These are phyloP conservation scores for Polypedilum pembai DNA, from an alignment of 1,140 invertebrate genomes.

Conservation along the genomic window DNA sequence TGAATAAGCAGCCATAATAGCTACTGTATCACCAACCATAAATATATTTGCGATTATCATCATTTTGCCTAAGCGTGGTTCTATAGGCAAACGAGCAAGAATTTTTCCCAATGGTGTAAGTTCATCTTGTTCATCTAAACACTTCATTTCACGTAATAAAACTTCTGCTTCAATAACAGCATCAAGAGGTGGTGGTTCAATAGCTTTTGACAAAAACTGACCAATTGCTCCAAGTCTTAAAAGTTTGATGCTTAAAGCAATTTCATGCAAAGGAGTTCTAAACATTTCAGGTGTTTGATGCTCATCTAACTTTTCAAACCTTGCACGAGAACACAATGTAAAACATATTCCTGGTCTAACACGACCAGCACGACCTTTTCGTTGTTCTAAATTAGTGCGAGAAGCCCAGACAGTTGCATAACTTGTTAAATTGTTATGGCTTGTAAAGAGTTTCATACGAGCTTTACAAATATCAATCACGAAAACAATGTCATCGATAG, in stretches of 20 bases:
- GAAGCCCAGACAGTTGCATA: constrained; percentile 92
- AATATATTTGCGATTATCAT: constrained; percentile 84
- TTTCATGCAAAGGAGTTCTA: constrained; percentile 86
- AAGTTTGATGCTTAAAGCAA: constrained; percentile 68
- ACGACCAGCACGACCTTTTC: constrained; percentile 82
- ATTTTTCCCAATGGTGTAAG: constrained; percentile 85
- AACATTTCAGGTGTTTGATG: constrained; percentile 94
- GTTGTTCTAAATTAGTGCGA: constrained; percentile 82
- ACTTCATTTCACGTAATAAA: constrained; percentile 70
- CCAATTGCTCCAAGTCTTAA: constrained; percentile 82
- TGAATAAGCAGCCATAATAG: constrained; percentile 89
- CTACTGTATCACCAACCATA: constrained; percentile 76
- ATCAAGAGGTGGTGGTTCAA: constrained; percentile 88
- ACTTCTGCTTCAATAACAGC: constrained; percentile 87
- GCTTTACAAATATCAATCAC: constrained; percentile 93
- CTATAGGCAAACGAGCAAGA: constrained; percentile 85
- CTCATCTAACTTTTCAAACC: constrained; percentile 72
- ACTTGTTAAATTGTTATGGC: constrained; percentile 92
- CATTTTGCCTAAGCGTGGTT: constrained; percentile 91
- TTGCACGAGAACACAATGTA: constrained; percentile 70
- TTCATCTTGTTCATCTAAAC: constrained; percentile 74
- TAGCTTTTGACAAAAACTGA: constrained; percentile 87
- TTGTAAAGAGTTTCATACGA: constrained; percentile 91
- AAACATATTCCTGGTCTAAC: constrained; percentile 83
- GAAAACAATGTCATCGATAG: constrained; percentile 94